Evolutionary conservation across 1,140 invertebrate species (phyloP), one percentile per base, ranked within the genome.

Genomic region (Cotesia chilonis): DNA sequence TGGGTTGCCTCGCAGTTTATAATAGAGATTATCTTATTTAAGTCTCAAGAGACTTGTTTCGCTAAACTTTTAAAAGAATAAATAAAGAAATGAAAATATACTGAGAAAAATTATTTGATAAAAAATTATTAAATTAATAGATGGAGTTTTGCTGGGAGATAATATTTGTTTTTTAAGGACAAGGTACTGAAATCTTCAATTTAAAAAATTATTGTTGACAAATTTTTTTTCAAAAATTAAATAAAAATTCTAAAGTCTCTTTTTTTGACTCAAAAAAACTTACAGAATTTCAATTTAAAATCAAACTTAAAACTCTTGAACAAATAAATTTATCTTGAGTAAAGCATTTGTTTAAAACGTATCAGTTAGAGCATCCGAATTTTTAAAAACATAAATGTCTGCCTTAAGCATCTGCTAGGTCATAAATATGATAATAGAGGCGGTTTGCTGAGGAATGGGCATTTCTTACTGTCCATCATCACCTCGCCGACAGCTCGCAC

Each of bases 21-120:
- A 86, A 87, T 86, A 80, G 82, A 84, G 81, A 87, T 86, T 86
- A 86, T 87, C 84, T 86, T 85, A 85, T 87, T 87, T 87, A 83
- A 81, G 76, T 74, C 82, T 51, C 17, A 1, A 6, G 5, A 65
- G 63, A 51, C 28, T 51, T 51, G 41, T 51, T 28, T 65, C 63
- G 38, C 3, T 51, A 37, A 36, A 65, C 63, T 51, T 12, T 9
- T 14, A 51, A 71, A 54, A 65, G 60, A 54, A 54, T 17, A 71
- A 71, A 61, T 36, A 37, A 64, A 35, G 14, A 20, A 36, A 64
- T n/a, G 47, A 41, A 20, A 52, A 35, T 47, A 47, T 47, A 47
- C 41, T 47, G 41, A 47, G 47, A 7, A 55, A 68, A 68, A 67
- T n/a, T 38, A 38, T 38, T 20, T n/a, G 12, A 59, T 38, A 64